Percentiles rank a stretch among this genome's conserved stretches.
Evolutionary conservation across 2,797 vertebrate species (phyloP).

Genomic region (Manis pentadactyla): DNA sequence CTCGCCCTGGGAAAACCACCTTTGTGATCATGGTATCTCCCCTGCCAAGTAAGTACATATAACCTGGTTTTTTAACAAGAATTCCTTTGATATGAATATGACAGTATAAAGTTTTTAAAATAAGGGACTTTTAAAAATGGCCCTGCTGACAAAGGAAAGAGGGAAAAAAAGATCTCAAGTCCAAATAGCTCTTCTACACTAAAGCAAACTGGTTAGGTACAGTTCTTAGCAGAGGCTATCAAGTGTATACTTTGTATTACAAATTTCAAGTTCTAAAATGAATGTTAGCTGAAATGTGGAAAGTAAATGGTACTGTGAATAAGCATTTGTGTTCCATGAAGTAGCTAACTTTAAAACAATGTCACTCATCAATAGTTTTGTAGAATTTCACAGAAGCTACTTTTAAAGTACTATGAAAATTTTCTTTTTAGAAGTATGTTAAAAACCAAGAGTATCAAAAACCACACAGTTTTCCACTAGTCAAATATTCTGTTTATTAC

Average conservation of each 20-base stretch:
- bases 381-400: not conserved
- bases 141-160: not conserved
- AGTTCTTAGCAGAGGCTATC: not conserved
- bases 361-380: not conserved
- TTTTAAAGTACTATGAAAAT: not conserved
- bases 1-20: too few relatives aligned
- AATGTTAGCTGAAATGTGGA: not conserved
- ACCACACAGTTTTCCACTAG: not conserved
- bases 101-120: not conserved
- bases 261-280: not conserved
- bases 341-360: slow-evolving; percentile 15
- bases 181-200: not conserved
- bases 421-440: not conserved
- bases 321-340: not conserved
- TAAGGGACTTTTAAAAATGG: not conserved
- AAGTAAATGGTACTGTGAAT: not conserved
- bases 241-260: not conserved
- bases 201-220: not conserved
- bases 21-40: too few relatives aligned
- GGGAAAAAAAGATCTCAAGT: not conserved
- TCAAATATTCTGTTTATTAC: not conserved
- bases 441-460: not conserved
- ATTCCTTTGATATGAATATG: not conserved
- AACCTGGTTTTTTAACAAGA: not conserved
- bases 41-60: too few relatives aligned